Evolutionary conservation across 2,797 vertebrate genomes (phyloP).

Genomic region (Cuculus canorus): DNA sequence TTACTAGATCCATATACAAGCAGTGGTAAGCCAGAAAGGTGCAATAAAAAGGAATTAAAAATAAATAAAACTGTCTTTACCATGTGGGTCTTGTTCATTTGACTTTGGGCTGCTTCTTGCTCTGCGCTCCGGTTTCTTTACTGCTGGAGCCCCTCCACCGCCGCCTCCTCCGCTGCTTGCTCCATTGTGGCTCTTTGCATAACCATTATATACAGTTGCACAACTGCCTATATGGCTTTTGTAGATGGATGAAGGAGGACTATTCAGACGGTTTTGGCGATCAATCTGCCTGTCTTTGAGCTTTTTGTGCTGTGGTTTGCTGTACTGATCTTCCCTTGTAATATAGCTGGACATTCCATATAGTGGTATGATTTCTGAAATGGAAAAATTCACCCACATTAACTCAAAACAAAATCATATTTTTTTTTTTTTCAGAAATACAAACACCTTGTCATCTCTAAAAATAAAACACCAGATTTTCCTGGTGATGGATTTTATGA

Average conservation of each 20-base stretch:
- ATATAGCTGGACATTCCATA: slow-evolving; percentile 96
- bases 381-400: fast-evolving
- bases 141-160: slow-evolving; percentile 63
- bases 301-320: slow-evolving; percentile 94
- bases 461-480: not conserved
- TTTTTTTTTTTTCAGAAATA: not conserved
- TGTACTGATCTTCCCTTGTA: slow-evolving; percentile 91
- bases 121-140: slow-evolving; percentile 89
- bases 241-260: slow-evolving; percentile 90
- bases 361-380: slow-evolving; percentile 92
- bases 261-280: slow-evolving; percentile 93
- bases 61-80: slow-evolving; percentile 73
- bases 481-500: not conserved
- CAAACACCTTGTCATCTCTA: not conserved
- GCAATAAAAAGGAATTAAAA: slow-evolving; percentile 43
- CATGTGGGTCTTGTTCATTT: slow-evolving; percentile 89
- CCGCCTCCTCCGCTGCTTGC: slow-evolving; percentile 76
- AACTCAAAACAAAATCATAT: not conserved
- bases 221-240: slow-evolving; percentile 85
- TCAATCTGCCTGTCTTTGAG: slow-evolving; percentile 92
- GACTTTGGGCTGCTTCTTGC: slow-evolving; percentile 92
- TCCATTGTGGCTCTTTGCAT: slow-evolving; percentile 82
- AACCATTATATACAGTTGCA: slow-evolving; percentile 87
- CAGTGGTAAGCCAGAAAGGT: not conserved
- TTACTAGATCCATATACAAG: not conserved